Evolutionary conservation across 2,797 vertebrate species (phyloP).

Genomic region (Borostomias antarcticus): DNA sequence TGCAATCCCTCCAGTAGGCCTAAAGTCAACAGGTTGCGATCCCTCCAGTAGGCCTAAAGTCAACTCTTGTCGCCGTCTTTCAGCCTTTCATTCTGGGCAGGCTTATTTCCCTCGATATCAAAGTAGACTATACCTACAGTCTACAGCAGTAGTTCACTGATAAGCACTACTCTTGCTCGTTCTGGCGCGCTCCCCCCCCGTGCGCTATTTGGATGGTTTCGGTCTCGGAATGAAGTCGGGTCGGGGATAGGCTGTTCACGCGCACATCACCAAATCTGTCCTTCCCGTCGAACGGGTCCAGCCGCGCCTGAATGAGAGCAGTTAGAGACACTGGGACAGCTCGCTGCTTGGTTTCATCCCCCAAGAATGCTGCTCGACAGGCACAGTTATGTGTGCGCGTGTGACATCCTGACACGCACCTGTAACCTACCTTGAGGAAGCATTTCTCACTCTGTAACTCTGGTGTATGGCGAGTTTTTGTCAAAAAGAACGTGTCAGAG

Average conservation of each 20-base stretch:
- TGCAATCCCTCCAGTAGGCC: background rate
- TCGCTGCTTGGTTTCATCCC: conserved; percentile 37
- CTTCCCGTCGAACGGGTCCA: conserved; percentile 71
- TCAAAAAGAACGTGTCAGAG: background rate
- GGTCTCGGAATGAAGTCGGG: conserved; percentile 55
- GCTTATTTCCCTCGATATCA: background rate
- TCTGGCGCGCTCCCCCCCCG: background rate
- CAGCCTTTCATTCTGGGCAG: conserved; percentile 50
- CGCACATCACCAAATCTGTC: conserved; percentile 48
- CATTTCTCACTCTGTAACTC: background rate
- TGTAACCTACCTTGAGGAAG: background rate
- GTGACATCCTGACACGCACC: conserved; percentile 45
- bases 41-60: background rate
- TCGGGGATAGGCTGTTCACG: conserved; percentile 30
- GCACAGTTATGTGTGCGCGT: conserved; percentile 36
- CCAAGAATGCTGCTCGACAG: conserved; percentile 72
- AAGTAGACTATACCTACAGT: background rate
- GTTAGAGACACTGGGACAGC: conserved; percentile 18
- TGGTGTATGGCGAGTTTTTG: no score
- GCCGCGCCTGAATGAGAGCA: conserved; percentile 16
- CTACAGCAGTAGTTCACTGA: background rate
- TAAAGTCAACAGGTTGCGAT: background rate
- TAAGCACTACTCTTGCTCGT: background rate
- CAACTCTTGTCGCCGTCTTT: conserved; percentile 6
- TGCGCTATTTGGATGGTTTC: conserved; percentile 42